Evolutionary conservation across 2,113 vertebrate species (phyloP).

Genomic region (Paramormyrops kingsleyae): DNA sequence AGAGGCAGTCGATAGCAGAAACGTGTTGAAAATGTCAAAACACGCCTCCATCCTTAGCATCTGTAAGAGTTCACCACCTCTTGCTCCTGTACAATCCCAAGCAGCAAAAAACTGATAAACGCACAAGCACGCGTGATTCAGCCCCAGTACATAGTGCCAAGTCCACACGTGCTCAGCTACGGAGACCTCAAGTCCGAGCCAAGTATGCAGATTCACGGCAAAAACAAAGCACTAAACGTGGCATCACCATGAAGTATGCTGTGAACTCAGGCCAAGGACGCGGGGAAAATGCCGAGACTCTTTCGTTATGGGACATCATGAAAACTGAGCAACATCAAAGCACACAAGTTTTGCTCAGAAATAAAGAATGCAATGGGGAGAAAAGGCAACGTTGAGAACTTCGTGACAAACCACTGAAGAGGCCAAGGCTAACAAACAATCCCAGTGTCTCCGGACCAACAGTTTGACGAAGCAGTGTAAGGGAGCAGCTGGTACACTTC

Average conservation of each 20-base stretch:
- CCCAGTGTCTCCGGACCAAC: not conserved
- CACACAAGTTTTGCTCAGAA: not conserved
- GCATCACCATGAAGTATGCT: not conserved
- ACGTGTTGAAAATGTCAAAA: not conserved
- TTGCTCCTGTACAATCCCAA: not conserved
- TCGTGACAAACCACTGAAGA: not conserved
- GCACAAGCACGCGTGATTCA: not conserved
- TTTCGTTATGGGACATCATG: not conserved
- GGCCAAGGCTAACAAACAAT: not conserved
- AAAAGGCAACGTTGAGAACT: not conserved
- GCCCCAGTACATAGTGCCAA: not conserved
- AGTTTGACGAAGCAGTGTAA: not conserved
- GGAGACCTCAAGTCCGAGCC: not conserved
- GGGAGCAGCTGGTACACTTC: slow-evolving; percentile 13
- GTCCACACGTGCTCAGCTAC: not conserved
- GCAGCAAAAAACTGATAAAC: not conserved
- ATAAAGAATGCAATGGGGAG: not conserved
- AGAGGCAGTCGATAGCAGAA: not conserved
- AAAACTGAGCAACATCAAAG: not conserved
- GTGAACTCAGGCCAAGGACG: not conserved
- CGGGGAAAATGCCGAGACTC: not conserved
- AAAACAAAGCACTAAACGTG: not conserved
- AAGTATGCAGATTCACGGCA: not conserved
- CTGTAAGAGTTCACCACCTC: not conserved
- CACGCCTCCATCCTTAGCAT: not conserved